Conservation (phyloP, 2,113 vertebrate genomes). For the Oenanthe melanoleuca region DNA sequence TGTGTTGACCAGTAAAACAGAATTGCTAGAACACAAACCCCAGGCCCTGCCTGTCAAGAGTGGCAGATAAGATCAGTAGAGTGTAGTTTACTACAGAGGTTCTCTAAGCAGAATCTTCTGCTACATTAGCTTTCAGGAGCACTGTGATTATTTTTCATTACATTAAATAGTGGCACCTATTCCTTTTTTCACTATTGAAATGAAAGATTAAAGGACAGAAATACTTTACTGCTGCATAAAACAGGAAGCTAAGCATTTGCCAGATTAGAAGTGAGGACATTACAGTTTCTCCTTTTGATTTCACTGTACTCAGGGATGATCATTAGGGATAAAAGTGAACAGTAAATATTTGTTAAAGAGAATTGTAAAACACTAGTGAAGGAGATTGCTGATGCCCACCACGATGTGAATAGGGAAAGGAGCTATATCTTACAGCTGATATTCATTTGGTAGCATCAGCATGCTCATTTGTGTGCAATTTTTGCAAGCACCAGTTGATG, state of each 20-base stretch:
- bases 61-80: background rate
- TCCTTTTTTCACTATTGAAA: conserved; percentile 4
- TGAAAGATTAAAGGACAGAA: conserved; percentile 8
- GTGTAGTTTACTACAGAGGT: background rate
- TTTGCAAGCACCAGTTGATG: background rate
- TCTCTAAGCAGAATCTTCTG: background rate
- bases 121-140: background rate
- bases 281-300: background rate
- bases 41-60: background rate
- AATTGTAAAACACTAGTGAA: background rate
- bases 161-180: background rate
- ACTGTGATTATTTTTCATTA: background rate
- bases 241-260: background rate
- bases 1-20: conserved; percentile 27
- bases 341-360: conserved; percentile 27
- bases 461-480: background rate
- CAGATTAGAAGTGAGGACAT: background rate
- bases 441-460: background rate
- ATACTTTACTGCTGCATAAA: conserved; percentile 22
- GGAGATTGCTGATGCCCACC: background rate
- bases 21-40: background rate
- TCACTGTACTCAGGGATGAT: background rate
- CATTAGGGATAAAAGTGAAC: background rate
- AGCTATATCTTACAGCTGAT: background rate
- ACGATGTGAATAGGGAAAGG: background rate